phyloP scores from a whole-genome alignment of 2,113 vertebrate species.

The human region DNA sequence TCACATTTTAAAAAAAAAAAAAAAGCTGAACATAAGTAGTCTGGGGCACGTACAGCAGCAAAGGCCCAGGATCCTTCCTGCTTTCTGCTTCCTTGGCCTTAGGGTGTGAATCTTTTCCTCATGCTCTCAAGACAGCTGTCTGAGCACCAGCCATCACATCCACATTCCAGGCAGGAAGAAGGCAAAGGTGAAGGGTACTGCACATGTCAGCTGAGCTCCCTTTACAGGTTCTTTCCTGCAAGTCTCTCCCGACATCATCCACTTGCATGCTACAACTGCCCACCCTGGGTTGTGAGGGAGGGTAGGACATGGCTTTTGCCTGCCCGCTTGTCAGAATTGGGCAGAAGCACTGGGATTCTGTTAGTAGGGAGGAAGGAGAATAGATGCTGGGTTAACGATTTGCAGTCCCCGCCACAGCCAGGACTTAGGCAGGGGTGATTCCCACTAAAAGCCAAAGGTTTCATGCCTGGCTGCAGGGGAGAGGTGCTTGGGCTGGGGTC shows the following conservation, averaged over 20 bases:
- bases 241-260: not conserved
- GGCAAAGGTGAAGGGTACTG: too few species aligned
- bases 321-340: not conserved
- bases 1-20: too few species aligned
- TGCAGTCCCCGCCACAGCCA: not conserved
- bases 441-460: not conserved
- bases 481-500: not conserved
- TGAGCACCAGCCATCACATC: too few species aligned
- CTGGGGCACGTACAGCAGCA: too few species aligned
- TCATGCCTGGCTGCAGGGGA: too few species aligned
- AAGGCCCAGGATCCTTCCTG: too few species aligned
- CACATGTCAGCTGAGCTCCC: not conserved
- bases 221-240: not conserved
- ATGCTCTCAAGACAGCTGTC: not conserved
- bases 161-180: not conserved
- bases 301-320: not conserved
- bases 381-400: not conserved
- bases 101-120: too few species aligned
- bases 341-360: too few species aligned
- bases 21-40: too few species aligned
- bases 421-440: too few species aligned
- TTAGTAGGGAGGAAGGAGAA: not conserved
- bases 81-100: too few species aligned
- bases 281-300: accelerated
- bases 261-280: not conserved